Conservation (phyloP, 2,113 vertebrate species). For the Carettochelys insculpta region DNA sequence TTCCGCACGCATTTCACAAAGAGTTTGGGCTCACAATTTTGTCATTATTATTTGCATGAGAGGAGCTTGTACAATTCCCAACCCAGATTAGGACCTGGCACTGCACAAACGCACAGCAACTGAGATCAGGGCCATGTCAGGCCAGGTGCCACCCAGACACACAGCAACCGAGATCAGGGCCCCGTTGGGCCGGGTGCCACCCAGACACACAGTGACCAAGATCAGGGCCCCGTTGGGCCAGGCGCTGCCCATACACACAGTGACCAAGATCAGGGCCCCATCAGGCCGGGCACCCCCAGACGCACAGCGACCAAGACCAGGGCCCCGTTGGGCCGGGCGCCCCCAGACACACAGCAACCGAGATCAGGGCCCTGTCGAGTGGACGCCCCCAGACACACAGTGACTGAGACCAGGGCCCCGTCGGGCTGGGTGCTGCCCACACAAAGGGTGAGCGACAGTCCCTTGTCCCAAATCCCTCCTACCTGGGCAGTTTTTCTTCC, state of each 20-base stretch:
- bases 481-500: background rate
- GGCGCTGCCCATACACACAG: background rate
- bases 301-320: background rate
- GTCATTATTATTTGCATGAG: background rate
- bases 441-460: background rate
- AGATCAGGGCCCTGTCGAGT: background rate
- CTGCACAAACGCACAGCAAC: background rate
- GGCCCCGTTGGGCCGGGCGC: accelerated
- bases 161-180: background rate
- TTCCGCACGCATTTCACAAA: background rate
- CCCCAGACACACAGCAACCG: too few relatives aligned
- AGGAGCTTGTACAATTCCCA: background rate
- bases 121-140: background rate
- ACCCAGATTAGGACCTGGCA: background rate
- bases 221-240: background rate
- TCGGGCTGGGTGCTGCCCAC: background rate
- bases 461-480: background rate
- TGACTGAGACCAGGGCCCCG: too few relatives aligned
- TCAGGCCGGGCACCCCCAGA: background rate
- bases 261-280: background rate
- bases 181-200: accelerated
- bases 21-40: background rate
- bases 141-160: background rate
- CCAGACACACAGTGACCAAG: background rate
- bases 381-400: background rate